Percentiles rank a stretch among this genome's conserved stretches.
Conservation (phyloP, 1,140 invertebrate genomes). For the Papilio polytes region DNA sequence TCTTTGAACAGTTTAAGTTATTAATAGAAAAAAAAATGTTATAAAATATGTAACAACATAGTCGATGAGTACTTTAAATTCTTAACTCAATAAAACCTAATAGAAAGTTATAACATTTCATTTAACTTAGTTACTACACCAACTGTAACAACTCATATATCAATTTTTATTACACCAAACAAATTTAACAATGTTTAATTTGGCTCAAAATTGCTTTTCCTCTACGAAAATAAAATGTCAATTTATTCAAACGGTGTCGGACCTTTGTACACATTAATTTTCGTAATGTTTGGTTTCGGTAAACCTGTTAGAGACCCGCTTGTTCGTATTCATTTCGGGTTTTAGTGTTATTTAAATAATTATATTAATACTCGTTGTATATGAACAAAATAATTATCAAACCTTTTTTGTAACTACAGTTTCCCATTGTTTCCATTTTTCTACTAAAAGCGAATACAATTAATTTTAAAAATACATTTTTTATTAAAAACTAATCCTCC, state of each 20-base stretch:
- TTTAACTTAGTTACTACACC: background rate
- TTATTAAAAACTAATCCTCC: background rate
- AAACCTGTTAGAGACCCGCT: background rate
- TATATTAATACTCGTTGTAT: background rate
- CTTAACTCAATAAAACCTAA: too few relatives aligned
- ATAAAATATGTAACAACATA: background rate
- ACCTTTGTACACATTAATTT: conserved; percentile 6
- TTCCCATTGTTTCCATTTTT: too few relatives aligned
- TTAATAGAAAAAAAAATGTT: background rate
- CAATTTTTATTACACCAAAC: background rate
- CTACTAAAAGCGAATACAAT: too few relatives aligned
- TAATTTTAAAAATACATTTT: background rate
- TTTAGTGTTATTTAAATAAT: background rate
- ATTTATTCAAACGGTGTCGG: conserved; percentile 18
- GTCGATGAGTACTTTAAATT: too few relatives aligned
- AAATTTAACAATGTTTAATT: background rate
- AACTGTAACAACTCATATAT: background rate
- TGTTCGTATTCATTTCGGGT: background rate
- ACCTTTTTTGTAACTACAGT: too few relatives aligned
- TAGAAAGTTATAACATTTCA: background rate
- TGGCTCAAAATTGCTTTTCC: conserved; percentile 10
- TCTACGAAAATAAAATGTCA: background rate
- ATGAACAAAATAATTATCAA: too few relatives aligned
- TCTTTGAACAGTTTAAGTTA: background rate
- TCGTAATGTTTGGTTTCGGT: background rate